These are phyloP conservation scores for Criorhina ranunculi DNA, from an alignment of 2,888 invertebrate species.

Conservation along the genomic window DNA sequence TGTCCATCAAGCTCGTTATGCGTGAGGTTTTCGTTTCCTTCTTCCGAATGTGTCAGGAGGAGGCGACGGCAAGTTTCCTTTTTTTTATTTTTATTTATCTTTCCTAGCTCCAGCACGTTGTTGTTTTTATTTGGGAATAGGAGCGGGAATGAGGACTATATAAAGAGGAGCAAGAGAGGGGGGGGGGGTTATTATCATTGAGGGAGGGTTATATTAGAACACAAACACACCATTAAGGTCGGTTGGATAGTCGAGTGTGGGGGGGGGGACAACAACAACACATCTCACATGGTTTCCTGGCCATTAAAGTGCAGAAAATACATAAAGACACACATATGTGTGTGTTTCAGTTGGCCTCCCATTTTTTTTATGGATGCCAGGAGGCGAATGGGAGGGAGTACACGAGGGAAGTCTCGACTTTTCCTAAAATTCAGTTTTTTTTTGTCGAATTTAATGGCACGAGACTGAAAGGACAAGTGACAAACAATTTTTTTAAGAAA, in stretches of 20 bases:
- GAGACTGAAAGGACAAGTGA: slow-evolving; percentile 33
- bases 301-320: slow-evolving; percentile 41
- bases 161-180: neutral
- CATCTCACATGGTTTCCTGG: slow-evolving; percentile 59
- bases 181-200: slow-evolving; percentile 59
- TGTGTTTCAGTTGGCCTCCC: slow-evolving; percentile 30
- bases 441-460: slow-evolving; percentile 60
- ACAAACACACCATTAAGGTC: slow-evolving; percentile 73
- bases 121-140: slow-evolving; percentile 37
- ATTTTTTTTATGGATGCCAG: slow-evolving; percentile 33
- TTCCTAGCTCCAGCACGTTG: slow-evolving; percentile 22
- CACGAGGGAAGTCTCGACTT: slow-evolving; percentile 25
- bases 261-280: slow-evolving; percentile 32
- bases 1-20: slow-evolving; percentile 56
- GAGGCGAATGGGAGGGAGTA: neutral
- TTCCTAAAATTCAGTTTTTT: slow-evolving; percentile 24
- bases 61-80: slow-evolving; percentile 1
- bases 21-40: slow-evolving; percentile 61
- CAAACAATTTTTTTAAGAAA: slow-evolving; percentile 5
- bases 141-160: slow-evolving; percentile 3
- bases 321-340: slow-evolving; percentile 43
- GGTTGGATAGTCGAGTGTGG: no score
- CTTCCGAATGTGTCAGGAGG: slow-evolving; percentile 34
- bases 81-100: slow-evolving; percentile 27
- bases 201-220: slow-evolving; percentile 63